These are phyloP conservation scores for Julus scanicus DNA, from an alignment of 2,888 invertebrate species.

Conservation along the genomic window DNA sequence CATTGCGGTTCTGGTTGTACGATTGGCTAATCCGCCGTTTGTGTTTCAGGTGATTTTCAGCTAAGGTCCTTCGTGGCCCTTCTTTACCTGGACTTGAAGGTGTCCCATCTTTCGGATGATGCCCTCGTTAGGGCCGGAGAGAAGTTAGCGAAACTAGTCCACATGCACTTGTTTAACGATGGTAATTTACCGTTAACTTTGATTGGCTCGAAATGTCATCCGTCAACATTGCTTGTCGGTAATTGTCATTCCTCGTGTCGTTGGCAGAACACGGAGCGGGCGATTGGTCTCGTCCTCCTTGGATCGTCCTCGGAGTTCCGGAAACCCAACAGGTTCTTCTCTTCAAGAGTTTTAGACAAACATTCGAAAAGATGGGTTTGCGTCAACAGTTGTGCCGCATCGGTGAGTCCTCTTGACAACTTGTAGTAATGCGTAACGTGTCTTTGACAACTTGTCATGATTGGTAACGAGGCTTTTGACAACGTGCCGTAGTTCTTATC, in stretches of 20 bases:
- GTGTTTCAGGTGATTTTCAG: not conserved
- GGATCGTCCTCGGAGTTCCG: slow-evolving; percentile 49
- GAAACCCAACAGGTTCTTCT: not conserved
- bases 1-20: too few species aligned
- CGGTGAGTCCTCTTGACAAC: too few species aligned
- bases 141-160: not conserved
- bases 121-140: not conserved
- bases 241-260: too few species aligned
- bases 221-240: too few species aligned
- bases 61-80: not conserved
- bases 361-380: slow-evolving; percentile 23
- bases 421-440: too few species aligned
- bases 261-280: too few species aligned
- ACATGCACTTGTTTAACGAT: not conserved
- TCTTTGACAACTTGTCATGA: too few species aligned
- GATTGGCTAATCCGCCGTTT: too few species aligned
- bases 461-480: too few species aligned
- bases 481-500: too few species aligned
- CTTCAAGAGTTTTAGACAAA: not conserved
- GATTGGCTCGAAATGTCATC: too few species aligned
- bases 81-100: slow-evolving; percentile 53
- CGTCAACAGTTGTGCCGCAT: not conserved
- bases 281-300: not conserved
- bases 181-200: too few species aligned
- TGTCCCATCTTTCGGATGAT: not conserved